Conservation (phyloP, 2,888 invertebrate genomes). For the Fabriciana adippe region DNA sequence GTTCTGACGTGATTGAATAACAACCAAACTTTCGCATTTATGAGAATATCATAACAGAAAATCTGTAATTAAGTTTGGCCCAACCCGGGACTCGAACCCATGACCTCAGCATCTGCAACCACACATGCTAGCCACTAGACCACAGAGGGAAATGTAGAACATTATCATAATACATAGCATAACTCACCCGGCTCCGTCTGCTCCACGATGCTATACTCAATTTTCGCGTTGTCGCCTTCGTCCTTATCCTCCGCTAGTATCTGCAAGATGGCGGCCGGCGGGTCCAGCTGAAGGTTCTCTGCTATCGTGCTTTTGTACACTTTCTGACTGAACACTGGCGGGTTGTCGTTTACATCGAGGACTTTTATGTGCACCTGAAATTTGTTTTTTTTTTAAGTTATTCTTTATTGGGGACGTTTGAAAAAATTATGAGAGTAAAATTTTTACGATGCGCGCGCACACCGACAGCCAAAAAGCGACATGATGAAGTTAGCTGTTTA, state of each 20-base stretch:
- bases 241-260: conserved; percentile 92
- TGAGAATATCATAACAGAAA: too few relatives aligned
- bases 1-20: too few relatives aligned
- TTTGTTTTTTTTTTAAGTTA: not conserved
- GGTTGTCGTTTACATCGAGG: conserved; percentile 93
- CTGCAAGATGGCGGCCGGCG: conserved; percentile 91
- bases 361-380: conserved; percentile 87
- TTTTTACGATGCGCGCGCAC: too few relatives aligned
- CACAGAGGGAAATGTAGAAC: too few relatives aligned
- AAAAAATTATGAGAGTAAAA: too few relatives aligned
- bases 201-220: conserved; percentile 88
- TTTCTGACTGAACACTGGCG: conserved; percentile 89
- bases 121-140: not conserved
- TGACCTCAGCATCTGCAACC: not conserved
- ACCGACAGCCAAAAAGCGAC: too few relatives aligned
- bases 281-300: conserved; percentile 90
- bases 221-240: conserved; percentile 88
- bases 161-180: not conserved
- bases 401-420: too few relatives aligned
- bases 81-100: too few relatives aligned
- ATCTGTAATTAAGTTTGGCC: too few relatives aligned
- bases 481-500: too few relatives aligned
- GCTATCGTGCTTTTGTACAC: conserved; percentile 91
- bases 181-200: conserved; percentile 67
- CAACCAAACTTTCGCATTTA: too few relatives aligned